Conservation (phyloP, 2,113 vertebrate species). For the Nothobranchius kuhntae region DNA sequence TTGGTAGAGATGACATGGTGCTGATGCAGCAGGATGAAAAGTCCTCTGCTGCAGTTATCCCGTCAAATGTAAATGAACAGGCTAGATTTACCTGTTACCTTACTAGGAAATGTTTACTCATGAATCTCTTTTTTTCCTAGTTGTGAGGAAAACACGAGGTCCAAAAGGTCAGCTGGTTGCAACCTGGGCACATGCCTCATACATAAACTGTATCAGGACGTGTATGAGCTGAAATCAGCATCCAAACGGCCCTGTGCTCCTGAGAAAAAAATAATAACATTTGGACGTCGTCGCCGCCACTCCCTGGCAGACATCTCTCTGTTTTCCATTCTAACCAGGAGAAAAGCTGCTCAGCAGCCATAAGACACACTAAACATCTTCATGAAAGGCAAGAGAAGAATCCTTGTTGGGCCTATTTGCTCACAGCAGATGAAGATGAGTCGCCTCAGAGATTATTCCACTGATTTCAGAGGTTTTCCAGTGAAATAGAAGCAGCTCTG, state of each 20-base stretch:
- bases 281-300: conserved; percentile 86
- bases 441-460: conserved; percentile 30
- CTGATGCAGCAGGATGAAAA: neutral
- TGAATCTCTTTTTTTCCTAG: conserved; percentile 25
- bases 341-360: conserved; percentile 17
- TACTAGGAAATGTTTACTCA: neutral
- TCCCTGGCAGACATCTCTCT: conserved; percentile 38
- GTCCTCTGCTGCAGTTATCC: too few relatives aligned
- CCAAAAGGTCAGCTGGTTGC: conserved; percentile 82
- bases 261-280: conserved; percentile 78
- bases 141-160: conserved; percentile 52
- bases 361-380: conserved; percentile 22
- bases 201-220: conserved; percentile 76
- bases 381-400: conserved; percentile 18
- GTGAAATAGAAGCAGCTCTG: conserved; percentile 7
- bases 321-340: conserved; percentile 16
- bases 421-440: conserved; percentile 39
- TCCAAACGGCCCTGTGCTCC: conserved; percentile 77
- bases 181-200: conserved; percentile 84
- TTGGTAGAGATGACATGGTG: too few relatives aligned
- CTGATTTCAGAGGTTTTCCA: conserved; percentile 21
- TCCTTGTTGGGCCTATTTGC: conserved; percentile 22
- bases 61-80: too few relatives aligned
- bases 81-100: too few relatives aligned
- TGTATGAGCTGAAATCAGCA: conserved; percentile 17